These are phyloP conservation scores for Chesias legatella DNA, from an alignment of 2,888 invertebrate genomes.

Conservation along the genomic window DNA sequence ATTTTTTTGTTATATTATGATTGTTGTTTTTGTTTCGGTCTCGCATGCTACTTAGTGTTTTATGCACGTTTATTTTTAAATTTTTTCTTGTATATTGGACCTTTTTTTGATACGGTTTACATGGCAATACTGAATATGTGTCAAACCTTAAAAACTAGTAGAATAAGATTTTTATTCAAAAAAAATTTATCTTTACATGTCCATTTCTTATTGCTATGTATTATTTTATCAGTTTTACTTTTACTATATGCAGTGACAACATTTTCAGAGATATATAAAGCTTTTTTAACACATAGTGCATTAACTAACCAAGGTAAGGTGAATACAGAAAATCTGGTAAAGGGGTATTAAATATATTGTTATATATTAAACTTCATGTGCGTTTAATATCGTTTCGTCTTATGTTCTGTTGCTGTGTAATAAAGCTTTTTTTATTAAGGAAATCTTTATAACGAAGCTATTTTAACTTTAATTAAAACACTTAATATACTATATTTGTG, in stretches of 20 bases:
- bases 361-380: no score
- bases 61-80: conserved; percentile 42
- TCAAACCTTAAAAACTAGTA: no score
- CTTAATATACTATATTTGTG: background rate
- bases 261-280: no score
- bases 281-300: conserved; percentile 10
- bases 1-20: background rate
- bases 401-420: background rate
- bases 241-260: no score
- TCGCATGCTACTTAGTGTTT: conserved; percentile 42
- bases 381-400: background rate
- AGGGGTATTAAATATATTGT: no score
- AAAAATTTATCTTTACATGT: background rate
- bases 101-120: conserved; percentile 38
- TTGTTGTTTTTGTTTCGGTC: conserved; percentile 25
- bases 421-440: no score
- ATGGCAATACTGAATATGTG: conserved; percentile 14
- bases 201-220: conserved; percentile 8
- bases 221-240: no score
- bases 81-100: conserved; percentile 70
- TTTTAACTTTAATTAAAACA: no score
- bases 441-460: no score
- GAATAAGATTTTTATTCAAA: no score
- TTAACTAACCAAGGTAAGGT: conserved; percentile 13
- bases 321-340: background rate